These are phyloP conservation scores for Nemopilema nomurai DNA, from an alignment of 30 jellyfish, hydroid and myxozoan species.

Conservation along the genomic window DNA sequence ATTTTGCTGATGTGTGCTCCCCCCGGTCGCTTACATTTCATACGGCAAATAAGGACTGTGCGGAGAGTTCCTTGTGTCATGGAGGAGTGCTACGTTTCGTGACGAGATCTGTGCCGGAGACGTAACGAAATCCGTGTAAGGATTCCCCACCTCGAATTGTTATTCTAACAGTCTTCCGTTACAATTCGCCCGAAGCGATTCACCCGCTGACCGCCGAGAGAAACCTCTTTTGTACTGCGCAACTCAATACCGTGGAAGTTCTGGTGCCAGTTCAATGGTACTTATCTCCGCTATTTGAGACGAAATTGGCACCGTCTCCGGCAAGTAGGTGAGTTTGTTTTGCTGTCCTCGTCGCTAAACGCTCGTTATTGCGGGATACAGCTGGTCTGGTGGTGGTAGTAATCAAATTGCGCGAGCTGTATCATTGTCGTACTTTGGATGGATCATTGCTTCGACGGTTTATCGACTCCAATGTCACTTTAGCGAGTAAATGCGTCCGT, in stretches of 20 bases:
- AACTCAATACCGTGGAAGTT: not conserved
- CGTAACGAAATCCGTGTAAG: not conserved
- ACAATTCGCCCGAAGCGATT: too few relatives aligned
- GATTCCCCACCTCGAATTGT: not conserved
- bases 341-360: not conserved
- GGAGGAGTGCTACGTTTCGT: conserved; percentile 26
- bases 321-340: not conserved
- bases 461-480: too few relatives aligned
- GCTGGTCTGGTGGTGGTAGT: too few relatives aligned
- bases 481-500: too few relatives aligned
- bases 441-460: too few relatives aligned
- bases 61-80: conserved; percentile 39
- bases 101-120: not conserved
- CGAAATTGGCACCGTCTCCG: not conserved
- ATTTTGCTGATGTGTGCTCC: not conserved
- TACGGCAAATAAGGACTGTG: conserved; percentile 22
- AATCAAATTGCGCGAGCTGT: too few relatives aligned
- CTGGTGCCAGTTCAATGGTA: not conserved
- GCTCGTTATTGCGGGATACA: not conserved
- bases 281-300: not conserved
- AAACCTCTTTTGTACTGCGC: not conserved
- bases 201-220: not conserved
- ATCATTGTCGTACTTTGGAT: too few relatives aligned
- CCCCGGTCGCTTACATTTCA: conserved; percentile 9
- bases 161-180: not conserved